Evolutionary conservation across 2,113 vertebrate genomes (phyloP).

Genomic region (Nerophis ophidion): DNA sequence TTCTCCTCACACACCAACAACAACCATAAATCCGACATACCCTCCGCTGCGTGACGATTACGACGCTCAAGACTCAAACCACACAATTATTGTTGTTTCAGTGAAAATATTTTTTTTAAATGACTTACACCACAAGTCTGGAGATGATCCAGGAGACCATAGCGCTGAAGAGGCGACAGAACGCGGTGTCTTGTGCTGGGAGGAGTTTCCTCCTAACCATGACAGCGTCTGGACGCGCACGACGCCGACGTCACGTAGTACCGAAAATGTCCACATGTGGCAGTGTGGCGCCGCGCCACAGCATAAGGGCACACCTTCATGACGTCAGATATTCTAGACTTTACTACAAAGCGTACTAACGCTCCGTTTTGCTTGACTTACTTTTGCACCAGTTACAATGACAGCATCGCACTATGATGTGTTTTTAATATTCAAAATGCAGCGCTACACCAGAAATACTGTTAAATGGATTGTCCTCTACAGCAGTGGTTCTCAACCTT

Average conservation of each 20-base stretch:
- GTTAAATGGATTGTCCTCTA: too few relatives aligned
- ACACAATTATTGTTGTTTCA: neutral
- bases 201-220: constrained; percentile 68
- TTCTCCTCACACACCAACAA: neutral
- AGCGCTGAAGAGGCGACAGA: constrained; percentile 71
- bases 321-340: too few relatives aligned
- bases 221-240: neutral
- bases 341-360: too few relatives aligned
- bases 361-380: too few relatives aligned
- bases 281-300: constrained; percentile 40
- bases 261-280: constrained; percentile 40
- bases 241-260: neutral
- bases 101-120: neutral
- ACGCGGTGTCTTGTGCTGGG: constrained; percentile 65
- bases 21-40: neutral
- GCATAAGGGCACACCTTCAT: neutral
- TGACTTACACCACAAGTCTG: constrained; percentile 96
- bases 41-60: neutral
- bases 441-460: too few relatives aligned
- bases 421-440: too few relatives aligned
- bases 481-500: too few relatives aligned
- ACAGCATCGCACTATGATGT: too few relatives aligned
- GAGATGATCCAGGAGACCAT: constrained; percentile 99
- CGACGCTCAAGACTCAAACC: neutral
- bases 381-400: too few relatives aligned